Conservation (phyloP, 2,797 vertebrate species). For the Nyctalus aviator region DNA sequence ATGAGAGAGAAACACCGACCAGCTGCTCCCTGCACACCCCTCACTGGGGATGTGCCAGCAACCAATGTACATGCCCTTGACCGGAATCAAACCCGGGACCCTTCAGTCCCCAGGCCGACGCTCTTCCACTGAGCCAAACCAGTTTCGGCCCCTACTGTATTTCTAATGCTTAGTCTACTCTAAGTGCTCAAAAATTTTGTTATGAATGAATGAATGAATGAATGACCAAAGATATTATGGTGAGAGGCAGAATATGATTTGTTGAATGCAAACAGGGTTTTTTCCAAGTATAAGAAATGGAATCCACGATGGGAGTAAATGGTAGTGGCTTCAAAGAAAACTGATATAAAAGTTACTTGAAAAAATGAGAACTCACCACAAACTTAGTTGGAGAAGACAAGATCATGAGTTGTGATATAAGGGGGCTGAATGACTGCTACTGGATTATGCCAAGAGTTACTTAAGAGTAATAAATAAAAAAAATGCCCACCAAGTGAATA, state of each 20-base stretch:
- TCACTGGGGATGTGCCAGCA: no score
- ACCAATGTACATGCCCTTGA: no score
- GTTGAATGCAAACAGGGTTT: neutral
- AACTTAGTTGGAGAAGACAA: slow-evolving; percentile 29
- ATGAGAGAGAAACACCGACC: no score
- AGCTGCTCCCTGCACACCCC: no score
- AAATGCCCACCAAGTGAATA: neutral
- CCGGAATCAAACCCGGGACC: no score
- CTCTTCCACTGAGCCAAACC: no score
- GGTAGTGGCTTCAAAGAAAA: slow-evolving; percentile 24
- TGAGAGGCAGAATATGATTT: slow-evolving; percentile 16
- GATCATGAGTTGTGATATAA: neutral
- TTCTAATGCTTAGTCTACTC: neutral
- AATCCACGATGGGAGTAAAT: slow-evolving; percentile 7
- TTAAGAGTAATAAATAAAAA: slow-evolving; percentile 15
- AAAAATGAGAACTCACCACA: slow-evolving; percentile 55
- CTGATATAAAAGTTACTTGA: neutral
- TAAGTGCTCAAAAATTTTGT: neutral
- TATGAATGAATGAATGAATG: slow-evolving; percentile 51
- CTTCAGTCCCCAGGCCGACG: no score
- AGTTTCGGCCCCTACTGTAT: neutral
- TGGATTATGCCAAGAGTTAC: slow-evolving; percentile 19
- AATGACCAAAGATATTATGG: neutral
- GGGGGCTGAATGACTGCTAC: neutral
- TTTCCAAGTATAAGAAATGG: slow-evolving; percentile 14